Percentiles rank a stretch among this genome's conserved stretches.
Evolutionary conservation across 2,113 vertebrate species (phyloP).

Genomic region (Toxotes chatareus): DNA sequence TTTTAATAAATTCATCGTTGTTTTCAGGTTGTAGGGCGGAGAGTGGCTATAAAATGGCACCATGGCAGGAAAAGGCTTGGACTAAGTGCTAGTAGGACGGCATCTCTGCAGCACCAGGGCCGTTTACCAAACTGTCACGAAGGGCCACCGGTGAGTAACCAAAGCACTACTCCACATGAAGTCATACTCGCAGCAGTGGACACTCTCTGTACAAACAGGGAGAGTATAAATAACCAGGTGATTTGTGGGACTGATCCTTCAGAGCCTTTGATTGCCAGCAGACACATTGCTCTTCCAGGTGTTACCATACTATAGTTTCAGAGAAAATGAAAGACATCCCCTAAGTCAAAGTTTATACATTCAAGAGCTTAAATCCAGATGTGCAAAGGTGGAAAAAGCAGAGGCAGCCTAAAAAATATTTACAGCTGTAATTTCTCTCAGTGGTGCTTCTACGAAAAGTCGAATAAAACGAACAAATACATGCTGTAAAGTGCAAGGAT

Average conservation of each 20-base stretch:
- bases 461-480: not conserved
- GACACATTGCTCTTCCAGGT: no score
- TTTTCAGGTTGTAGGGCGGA: no score
- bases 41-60: no score
- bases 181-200: conserved; percentile 8
- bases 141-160: not conserved
- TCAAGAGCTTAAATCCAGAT: not conserved
- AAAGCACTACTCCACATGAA: conserved; percentile 11
- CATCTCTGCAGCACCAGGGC: not conserved
- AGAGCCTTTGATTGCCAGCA: not conserved
- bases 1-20: no score
- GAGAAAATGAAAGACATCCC: no score
- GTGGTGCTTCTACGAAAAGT: not conserved
- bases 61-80: no score
- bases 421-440: not conserved
- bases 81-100: not conserved
- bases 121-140: not conserved
- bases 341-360: no score
- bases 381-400: not conserved
- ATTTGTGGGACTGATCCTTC: not conserved
- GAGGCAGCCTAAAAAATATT: not conserved
- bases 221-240: not conserved
- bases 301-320: no score
- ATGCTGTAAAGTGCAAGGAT: not conserved
- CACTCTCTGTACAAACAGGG: not conserved